Base-by-base conservation (phyloP, 2,797 vertebrate genomes). In the Catamblyrhynchus diadema region DNA sequence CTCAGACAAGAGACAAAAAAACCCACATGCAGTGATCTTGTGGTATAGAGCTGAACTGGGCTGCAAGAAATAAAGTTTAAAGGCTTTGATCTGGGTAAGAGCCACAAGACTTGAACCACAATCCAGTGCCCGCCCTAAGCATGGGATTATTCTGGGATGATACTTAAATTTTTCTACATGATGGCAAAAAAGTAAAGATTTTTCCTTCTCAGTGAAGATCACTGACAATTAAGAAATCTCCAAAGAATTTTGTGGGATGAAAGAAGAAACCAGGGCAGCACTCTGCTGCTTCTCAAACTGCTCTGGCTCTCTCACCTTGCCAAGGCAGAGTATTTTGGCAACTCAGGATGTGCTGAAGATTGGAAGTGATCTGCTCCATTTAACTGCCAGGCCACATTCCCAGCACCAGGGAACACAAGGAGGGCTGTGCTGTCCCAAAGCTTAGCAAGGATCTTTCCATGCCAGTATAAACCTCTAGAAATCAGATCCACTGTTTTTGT, bases 401-500 rank as follows among this genome's bases (percentile, higher is more conserved):
- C 56, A 51, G 62, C 74, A 80, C 41, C 28, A 51, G 75, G 65
- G 37, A 90, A 53, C 79, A 90, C 74, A 79, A 79, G 39, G 39
- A 90, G 42, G 14, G 42, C 51, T 88, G 47, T 59, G 90, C 88
- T 87, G 62, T 42, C 84, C 84, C 53, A 88, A 54, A 81, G 50
- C 47, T 39, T 73, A 64, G 73, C 73, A 44, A 61, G 50, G 56
- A 70, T 44, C 60, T 77, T 89, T 62, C 67, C 24, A 13, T 65
- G 86, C 62, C 92, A 81, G 45, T 35, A 72, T 2, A 95, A 64
- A 25, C 35, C 71, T 93, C 81, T 90, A 93, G 84, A 93, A 91
- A 93, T 85, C 71, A 91, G 71, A 96, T 87, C 81, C 42, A 47
- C 39, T 39, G 21, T 3, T 47, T 85, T 74, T 85, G 64, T 91